Evolutionary conservation across 2,113 vertebrate species (phyloP), one percentile per base, ranked within the genome.

Genomic region (Rissa tridactyla): DNA sequence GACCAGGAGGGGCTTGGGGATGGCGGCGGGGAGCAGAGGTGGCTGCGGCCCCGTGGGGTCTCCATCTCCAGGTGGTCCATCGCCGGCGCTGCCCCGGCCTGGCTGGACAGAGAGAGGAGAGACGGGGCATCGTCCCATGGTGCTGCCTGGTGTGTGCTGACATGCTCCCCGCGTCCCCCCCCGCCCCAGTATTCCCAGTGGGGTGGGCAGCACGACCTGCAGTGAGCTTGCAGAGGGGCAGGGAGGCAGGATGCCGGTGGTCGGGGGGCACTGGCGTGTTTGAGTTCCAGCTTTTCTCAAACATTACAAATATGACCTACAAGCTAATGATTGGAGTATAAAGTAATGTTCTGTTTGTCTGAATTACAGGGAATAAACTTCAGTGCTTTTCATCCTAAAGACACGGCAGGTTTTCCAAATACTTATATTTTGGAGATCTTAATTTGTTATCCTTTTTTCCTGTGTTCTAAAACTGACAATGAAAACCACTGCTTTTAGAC

Each of bases 1-100:
- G 44, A 98, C 52, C 26, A 92, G 90, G 36, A 98, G 95, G 34
- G 94, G 64, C 19, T 11, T 90, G 49, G 98, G 98, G 42, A 98
- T 2, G 2, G 95, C 76, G 76, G 96, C 17, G 95, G 69, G 16
- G 32, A 70, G 6, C 52, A 60, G 52, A 81, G 70, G 71, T 8
- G 13, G 40, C 51, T 10, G 23, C 0, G 11, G 13, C 18, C 23
- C 54, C 1, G 0, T 2, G 9, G 25, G 5, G 13, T 38, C 13
- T 38, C 17, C 26, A 1, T 32, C 75, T 64, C 17, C 30, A 3
- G n/a, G 29, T 2, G 15, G 1, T 40, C 61, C 84, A 1, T 23
- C 1, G 4, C 21, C 47, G 2, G 32, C 29, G 2, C 61, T 83
- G 82, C 94, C 95, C 89, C 44, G 44, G 27, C 36, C 78, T 15